phyloP scores from a whole-genome alignment of 1,140 invertebrate species.

The Ctenoplectra terminalis region DNA sequence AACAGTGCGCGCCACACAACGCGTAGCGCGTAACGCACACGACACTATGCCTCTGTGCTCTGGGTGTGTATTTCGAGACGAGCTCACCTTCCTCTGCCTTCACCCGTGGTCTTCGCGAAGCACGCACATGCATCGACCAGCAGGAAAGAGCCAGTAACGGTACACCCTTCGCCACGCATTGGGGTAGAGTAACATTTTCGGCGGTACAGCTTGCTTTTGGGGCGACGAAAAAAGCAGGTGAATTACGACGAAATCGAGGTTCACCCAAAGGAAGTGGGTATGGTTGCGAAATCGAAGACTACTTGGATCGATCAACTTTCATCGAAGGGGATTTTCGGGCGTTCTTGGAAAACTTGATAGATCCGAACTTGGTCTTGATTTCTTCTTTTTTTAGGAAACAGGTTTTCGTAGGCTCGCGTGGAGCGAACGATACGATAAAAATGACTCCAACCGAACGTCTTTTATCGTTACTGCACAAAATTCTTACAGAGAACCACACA shows the following conservation, averaged over 20 bases:
- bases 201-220: not conserved
- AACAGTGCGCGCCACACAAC: conserved; percentile 38
- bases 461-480: no score
- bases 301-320: not conserved
- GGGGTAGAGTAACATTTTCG: conserved; percentile 20
- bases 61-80: conserved; percentile 61
- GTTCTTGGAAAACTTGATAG: not conserved
- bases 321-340: no score
- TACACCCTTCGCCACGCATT: not conserved
- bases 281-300: conserved; percentile 1
- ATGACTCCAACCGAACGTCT: no score
- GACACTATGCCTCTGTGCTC: not conserved
- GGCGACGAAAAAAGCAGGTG: not conserved
- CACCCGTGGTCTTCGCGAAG: conserved; percentile 41
- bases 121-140: conserved; percentile 11
- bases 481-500: no score
- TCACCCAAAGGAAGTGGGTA: no score
- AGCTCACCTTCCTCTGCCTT: not conserved
- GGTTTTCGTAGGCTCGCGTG: no score
- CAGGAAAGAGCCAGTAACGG: conserved; percentile 22
- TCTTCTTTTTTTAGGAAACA: no score
- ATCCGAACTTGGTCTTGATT: not conserved
- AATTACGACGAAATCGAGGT: conserved; percentile 12
- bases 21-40: conserved; percentile 49
- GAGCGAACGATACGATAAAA: no score